A percentile compares a stretch with the other conserved stretches of the same genome.
Conservation (phyloP, 1,140 invertebrate species). For the Asbolus verrucosus region DNA sequence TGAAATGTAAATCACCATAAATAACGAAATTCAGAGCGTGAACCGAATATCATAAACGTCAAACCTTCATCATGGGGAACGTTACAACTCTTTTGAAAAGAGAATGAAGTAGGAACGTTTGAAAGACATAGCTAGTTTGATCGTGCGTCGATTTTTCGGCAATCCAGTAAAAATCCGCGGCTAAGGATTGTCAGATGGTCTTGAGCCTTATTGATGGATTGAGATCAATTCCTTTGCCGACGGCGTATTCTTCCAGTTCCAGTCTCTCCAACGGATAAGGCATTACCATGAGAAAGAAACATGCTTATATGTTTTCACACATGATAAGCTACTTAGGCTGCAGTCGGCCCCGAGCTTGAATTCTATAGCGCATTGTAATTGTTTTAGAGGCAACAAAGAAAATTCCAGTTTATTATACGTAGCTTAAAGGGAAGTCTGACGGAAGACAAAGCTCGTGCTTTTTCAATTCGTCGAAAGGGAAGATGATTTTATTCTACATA, state of each 20-base stretch:
- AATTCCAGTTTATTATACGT: slow-evolving; percentile 28
- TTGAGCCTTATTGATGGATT: slow-evolving; percentile 56
- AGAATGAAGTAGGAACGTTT: slow-evolving; percentile 45
- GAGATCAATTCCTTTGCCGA: slow-evolving; percentile 38
- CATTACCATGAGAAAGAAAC: slow-evolving; percentile 55
- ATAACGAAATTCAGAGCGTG: slow-evolving; percentile 54
- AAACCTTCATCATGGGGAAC: slow-evolving; percentile 50
- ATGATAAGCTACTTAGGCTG: slow-evolving; percentile 47
- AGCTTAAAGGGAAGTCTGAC: slow-evolving; percentile 25
- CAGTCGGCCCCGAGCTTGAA: slow-evolving; percentile 9
- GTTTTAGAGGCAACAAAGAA: slow-evolving; percentile 32
- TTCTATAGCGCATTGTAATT: slow-evolving; percentile 32
- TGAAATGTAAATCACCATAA: slow-evolving; percentile 54
- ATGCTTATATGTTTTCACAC: slow-evolving; percentile 46
- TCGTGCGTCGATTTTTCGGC: slow-evolving; percentile 52
- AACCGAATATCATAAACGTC: slow-evolving; percentile 54
- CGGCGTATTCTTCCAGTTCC: slow-evolving; percentile 36
- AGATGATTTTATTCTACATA: background rate
- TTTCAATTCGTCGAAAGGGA: slow-evolving; percentile 24
- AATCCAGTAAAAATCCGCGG: slow-evolving; percentile 53
- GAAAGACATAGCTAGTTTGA: slow-evolving; percentile 49
- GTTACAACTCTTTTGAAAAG: slow-evolving; percentile 45
- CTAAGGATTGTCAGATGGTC: slow-evolving; percentile 53
- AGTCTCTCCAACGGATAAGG: slow-evolving; percentile 42
- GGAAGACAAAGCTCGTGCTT: slow-evolving; percentile 26